These are phyloP conservation scores for Metallyticus violacea DNA, from an alignment of 2,888 invertebrate species.

Conservation along the genomic window DNA sequence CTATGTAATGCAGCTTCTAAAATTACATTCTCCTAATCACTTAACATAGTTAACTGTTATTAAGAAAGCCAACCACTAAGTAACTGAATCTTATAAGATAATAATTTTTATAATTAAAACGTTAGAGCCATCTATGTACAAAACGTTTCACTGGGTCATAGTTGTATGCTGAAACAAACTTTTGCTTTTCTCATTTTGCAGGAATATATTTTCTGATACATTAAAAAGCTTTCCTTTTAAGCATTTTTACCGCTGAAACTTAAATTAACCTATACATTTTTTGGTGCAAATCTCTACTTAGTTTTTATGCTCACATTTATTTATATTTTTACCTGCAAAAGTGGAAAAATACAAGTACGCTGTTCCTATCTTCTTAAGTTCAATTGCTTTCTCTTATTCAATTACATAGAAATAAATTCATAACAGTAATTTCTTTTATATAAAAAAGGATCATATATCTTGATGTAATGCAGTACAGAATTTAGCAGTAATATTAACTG, in stretches of 20 bases:
- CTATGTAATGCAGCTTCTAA: background rate
- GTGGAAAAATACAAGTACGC: constrained; percentile 12
- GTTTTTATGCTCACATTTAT: background rate
- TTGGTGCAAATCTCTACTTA: background rate
- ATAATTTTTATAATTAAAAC: background rate
- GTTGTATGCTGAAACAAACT: background rate
- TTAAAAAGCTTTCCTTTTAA: background rate
- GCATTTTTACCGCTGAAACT: background rate
- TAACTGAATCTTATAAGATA: too few species aligned
- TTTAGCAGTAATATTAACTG: background rate
- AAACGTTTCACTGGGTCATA: background rate
- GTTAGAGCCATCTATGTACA: background rate
- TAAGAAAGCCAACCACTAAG: background rate
- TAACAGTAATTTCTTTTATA: background rate
- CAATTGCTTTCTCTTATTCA: background rate
- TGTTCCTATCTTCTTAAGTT: background rate
- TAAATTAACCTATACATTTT: background rate
- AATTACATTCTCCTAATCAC: background rate
- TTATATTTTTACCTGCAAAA: background rate
- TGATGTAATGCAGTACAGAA: background rate
- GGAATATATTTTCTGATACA: background rate
- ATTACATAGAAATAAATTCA: background rate
- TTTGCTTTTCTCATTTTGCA: background rate
- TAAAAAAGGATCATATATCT: background rate
- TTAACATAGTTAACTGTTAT: background rate